Evolutionary conservation across 2,888 invertebrate species (phyloP).

Genomic region (Drosophila subsilvestris): DNA sequence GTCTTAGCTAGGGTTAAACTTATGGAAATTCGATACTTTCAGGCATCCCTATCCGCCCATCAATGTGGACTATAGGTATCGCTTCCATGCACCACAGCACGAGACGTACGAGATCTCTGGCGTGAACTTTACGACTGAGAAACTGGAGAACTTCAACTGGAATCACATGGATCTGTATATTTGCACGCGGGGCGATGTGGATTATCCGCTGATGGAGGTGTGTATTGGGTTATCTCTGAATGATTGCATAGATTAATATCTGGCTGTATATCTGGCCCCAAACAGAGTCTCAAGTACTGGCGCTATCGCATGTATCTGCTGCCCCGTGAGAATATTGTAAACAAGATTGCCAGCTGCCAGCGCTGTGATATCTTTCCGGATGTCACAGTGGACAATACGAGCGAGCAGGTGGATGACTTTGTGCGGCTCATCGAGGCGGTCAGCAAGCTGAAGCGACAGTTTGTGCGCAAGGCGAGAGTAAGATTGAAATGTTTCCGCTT

Average conservation of each 20-base stretch:
- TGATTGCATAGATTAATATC: not conserved
- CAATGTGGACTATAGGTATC: conserved; percentile 95
- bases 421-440: conserved; percentile 93
- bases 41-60: conserved; percentile 97
- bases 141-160: conserved; percentile 98
- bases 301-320: conserved; percentile 95
- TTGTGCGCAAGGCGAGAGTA: conserved; percentile 91
- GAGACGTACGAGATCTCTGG: conserved; percentile 97
- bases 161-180: conserved; percentile 99
- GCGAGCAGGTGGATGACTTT: conserved; percentile 88
- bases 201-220: conserved; percentile 94
- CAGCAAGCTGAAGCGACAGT: conserved; percentile 93
- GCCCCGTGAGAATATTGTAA: conserved; percentile 91
- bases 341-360: conserved; percentile 89
- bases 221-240: conserved; percentile 37
- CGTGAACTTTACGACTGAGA: conserved; percentile 97
- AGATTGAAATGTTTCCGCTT: conserved; percentile 80
- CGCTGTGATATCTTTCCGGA: conserved; percentile 93
- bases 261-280: conserved; percentile 18
- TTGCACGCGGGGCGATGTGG: conserved; percentile 96
- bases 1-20: not conserved
- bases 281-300: conserved; percentile 93
- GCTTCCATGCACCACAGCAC: conserved; percentile 96
- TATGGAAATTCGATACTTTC: conserved; percentile 30
- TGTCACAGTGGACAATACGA: conserved; percentile 85